These are phyloP conservation scores for Metaphire vulgaris DNA, from an alignment of 1,140 invertebrate species.

Conservation along the genomic window DNA sequence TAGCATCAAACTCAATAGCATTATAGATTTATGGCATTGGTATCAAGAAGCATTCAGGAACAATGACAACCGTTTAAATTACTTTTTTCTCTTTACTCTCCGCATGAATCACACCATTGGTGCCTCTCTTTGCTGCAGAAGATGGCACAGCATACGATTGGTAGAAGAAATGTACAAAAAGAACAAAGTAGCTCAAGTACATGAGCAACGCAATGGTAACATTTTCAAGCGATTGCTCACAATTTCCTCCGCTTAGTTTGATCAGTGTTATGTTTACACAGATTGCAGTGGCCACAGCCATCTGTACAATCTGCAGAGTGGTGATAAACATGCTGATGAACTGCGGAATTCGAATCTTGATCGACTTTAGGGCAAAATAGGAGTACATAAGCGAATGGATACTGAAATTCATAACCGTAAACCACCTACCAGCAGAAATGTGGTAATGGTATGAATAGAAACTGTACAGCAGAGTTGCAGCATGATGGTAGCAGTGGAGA, in stretches of 20 bases:
- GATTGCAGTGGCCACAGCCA: constrained; percentile 1
- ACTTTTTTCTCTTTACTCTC: too few species aligned
- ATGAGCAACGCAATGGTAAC: constrained; percentile 11
- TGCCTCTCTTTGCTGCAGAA: neutral
- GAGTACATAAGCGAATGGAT: constrained; percentile 24
- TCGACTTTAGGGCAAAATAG: constrained; percentile 11
- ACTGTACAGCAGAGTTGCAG: constrained; percentile 72
- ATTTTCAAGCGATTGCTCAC: neutral
- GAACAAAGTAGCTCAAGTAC: constrained; percentile 17
- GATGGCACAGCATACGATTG: neutral
- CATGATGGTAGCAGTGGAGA: constrained; percentile 73
- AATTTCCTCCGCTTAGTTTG: neutral
- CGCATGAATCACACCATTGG: neutral
- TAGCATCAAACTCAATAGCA: too few species aligned
- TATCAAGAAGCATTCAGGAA: too few species aligned
- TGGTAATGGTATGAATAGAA: constrained; percentile 53
- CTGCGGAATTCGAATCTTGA: constrained; percentile 10
- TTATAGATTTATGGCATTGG: too few species aligned
- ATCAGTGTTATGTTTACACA: neutral
- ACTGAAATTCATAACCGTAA: constrained; percentile 7
- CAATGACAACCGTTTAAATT: too few species aligned
- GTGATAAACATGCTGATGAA: constrained; percentile 12
- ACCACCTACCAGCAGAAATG: constrained; percentile 7
- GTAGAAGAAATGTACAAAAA: constrained; percentile 17
- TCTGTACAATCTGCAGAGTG: constrained; percentile 15